Percentiles rank a stretch among this genome's conserved stretches.
phyloP scores from a whole-genome alignment of 2,888 invertebrate species.

The Nymphalis c-album region DNA sequence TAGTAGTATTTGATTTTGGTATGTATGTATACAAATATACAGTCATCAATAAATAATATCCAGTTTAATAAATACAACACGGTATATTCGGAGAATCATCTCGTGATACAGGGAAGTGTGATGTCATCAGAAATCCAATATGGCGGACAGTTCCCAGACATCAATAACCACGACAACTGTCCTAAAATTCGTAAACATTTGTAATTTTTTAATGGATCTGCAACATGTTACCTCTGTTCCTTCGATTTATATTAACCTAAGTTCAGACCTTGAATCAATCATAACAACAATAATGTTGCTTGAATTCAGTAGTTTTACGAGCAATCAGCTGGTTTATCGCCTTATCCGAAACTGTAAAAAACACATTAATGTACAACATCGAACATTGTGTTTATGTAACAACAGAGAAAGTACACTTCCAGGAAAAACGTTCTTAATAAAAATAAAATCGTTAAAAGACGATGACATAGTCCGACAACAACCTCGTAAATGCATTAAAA shows the following conservation, averaged over 20 bases:
- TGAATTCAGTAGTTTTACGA: slow-evolving; percentile 42
- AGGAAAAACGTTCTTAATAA: too few relatives aligned
- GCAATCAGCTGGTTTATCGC: slow-evolving; percentile 47
- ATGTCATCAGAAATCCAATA: background rate
- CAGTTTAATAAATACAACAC: too few relatives aligned
- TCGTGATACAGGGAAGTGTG: background rate
- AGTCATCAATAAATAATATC: too few relatives aligned
- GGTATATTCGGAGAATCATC: too few relatives aligned
- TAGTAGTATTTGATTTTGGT: too few relatives aligned
- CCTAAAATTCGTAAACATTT: too few relatives aligned
- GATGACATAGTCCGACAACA: too few relatives aligned
- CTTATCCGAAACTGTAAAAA: slow-evolving; percentile 12
- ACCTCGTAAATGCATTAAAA: too few relatives aligned
- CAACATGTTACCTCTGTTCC: background rate
- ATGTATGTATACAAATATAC: too few relatives aligned
- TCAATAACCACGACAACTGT: too few relatives aligned
- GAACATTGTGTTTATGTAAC: background rate
- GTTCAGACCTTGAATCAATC: slow-evolving; percentile 1
- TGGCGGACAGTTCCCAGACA: background rate
- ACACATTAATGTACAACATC: slow-evolving; percentile 14
- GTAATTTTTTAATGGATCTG: too few relatives aligned
- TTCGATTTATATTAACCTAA: background rate
- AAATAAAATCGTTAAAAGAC: too few relatives aligned
- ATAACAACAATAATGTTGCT: slow-evolving; percentile 22
- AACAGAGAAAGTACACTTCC: background rate